Conservation (phyloP, 2,888 invertebrate genomes). For the Noctua comes region DNA sequence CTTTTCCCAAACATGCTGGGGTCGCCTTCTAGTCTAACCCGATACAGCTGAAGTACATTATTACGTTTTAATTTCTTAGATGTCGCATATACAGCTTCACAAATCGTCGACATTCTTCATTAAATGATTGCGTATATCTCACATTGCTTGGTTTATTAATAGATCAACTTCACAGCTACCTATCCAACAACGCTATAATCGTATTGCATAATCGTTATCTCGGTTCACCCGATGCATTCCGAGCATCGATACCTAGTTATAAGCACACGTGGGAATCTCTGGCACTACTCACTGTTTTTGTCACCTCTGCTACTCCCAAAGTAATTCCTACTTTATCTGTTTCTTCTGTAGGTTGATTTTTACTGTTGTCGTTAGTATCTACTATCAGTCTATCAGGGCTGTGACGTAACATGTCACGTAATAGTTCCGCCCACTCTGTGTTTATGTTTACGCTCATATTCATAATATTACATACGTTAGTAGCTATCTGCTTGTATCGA, state of each 20-base stretch:
- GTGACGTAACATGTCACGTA: conserved; percentile 61
- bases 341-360: conserved; percentile 26
- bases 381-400: conserved; percentile 50
- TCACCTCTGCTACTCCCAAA: conserved; percentile 9
- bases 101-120: neutral
- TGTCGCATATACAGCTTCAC: neutral
- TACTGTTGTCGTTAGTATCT: conserved; percentile 11
- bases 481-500: conserved; percentile 41
- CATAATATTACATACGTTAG: conserved; percentile 43
- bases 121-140: neutral
- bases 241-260: conserved; percentile 23
- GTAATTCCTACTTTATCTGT: conserved; percentile 24
- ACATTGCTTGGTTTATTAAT: conserved; percentile 10
- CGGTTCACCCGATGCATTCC: conserved; percentile 38
- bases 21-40: too few relatives aligned
- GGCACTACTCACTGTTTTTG: conserved; percentile 56
- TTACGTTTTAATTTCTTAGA: neutral
- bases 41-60: too few relatives aligned
- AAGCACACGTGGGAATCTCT: conserved; percentile 62
- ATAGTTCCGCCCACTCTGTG: conserved; percentile 63
- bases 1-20: too few relatives aligned
- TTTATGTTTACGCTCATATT: conserved; percentile 68
- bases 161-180: conserved; percentile 1
- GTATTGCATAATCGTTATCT: conserved; percentile 57
- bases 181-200: conserved; percentile 17